phyloP scores from a whole-genome alignment of 2,888 invertebrate species.

The Lasius fuliginosus region DNA sequence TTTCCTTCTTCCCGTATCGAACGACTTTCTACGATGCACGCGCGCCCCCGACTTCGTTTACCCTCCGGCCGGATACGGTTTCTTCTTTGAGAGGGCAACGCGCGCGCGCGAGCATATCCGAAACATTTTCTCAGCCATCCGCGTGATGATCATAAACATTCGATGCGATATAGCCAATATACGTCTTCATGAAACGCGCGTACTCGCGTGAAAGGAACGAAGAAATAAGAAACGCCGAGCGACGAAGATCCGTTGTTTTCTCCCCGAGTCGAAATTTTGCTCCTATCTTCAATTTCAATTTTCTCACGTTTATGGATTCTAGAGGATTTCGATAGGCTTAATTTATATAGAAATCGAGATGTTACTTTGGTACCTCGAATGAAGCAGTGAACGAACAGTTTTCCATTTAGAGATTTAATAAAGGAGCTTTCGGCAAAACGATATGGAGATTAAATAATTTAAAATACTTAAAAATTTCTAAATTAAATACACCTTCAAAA shows the following conservation, averaged over 20 bases:
- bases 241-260: slow-evolving; percentile 10
- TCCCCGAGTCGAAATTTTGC: not conserved
- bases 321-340: not conserved
- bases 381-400: too few species aligned
- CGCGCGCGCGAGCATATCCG: slow-evolving; percentile 53
- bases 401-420: too few species aligned
- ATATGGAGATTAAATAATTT: not conserved
- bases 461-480: not conserved
- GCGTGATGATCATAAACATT: slow-evolving; percentile 53
- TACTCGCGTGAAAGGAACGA: not conserved
- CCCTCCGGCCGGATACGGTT: slow-evolving; percentile 53
- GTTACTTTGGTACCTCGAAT: too few species aligned
- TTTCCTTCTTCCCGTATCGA: slow-evolving; percentile 60
- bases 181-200: slow-evolving; percentile 32
- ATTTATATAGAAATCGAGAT: not conserved
- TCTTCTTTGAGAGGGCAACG: slow-evolving; percentile 47
- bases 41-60: slow-evolving; percentile 54
- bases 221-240: not conserved
- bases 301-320: not conserved
- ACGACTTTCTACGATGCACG: slow-evolving; percentile 54
- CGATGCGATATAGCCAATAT: slow-evolving; percentile 34
- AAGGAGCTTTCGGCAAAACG: too few species aligned
- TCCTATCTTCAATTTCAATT: not conserved
- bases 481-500: not conserved
- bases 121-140: slow-evolving; percentile 57